Percentiles rank a stretch among this genome's conserved stretches.
Evolutionary conservation across 2,113 vertebrate species (phyloP).

Genomic region (Oceanites oceanicus): DNA sequence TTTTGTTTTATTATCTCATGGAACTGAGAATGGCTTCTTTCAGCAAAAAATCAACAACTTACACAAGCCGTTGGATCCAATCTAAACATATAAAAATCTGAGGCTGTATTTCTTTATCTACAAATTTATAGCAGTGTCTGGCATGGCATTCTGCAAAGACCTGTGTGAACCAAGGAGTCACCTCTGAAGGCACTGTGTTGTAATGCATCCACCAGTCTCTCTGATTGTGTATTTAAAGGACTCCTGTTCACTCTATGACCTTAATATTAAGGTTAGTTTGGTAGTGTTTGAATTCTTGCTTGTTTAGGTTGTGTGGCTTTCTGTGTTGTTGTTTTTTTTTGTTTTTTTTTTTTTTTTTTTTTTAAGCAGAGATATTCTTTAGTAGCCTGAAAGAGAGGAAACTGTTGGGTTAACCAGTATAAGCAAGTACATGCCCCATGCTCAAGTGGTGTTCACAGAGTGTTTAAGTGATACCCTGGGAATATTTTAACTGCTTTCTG

Average conservation of each 20-base stretch:
- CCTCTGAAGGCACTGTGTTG: background rate
- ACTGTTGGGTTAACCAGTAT: background rate
- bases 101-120: background rate
- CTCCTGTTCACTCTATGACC: background rate
- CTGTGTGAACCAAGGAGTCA: background rate
- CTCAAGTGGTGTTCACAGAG: background rate
- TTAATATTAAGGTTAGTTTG: background rate
- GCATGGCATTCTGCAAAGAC: background rate
- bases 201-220: background rate
- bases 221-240: background rate
- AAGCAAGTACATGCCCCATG: background rate
- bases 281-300: background rate
- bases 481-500: background rate
- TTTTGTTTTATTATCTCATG: background rate
- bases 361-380: background rate
- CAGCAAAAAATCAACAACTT: no score
- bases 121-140: background rate
- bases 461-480: background rate
- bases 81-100: background rate
- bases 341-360: background rate
- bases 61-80: no score
- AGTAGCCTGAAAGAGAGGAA: background rate
- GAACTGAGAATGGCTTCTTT: background rate
- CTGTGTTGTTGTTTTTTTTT: no score
- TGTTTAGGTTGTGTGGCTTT: background rate